Base-by-base conservation (phyloP, 2,113 vertebrate species). In the Gadus macrocephalus region DNA sequence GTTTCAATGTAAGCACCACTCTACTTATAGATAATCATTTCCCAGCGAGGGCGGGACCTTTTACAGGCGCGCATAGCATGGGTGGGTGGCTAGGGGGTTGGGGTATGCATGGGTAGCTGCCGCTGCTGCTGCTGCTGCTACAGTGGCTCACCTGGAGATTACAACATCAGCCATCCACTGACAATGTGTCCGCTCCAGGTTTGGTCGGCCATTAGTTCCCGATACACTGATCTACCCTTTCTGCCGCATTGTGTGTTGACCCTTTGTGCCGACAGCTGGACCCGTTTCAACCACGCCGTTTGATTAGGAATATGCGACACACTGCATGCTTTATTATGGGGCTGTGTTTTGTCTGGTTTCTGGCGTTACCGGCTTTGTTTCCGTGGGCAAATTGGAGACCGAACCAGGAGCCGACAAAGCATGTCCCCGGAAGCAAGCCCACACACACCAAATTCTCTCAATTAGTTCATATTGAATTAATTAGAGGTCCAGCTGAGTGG, bases 101-200 rank as follows among this genome's bases (percentile, higher is more conserved):
- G 73, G 77, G 76, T 62, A 66, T 49, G 42, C 22, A 58, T 61
- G 70, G 74, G 20, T 20, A 20, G 20, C 20, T 20, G 20, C 20
- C 20, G 20, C 11, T 2, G 73, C 31, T 4, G 70, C 62, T 3
- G 56, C 14, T 38, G 65, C 53, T 22, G 69, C 72, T 85, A 74
- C 77, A 82, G 70, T 67, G 66, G 75, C 66, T 90, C 86, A 88
- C 78, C 83, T 76, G 77, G 70, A 88, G 85, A 85, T 89, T 88
- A 87, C 63, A 78, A 66, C 75, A 78, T 87, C 84, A 81, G 85
- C 84, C 76, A 69, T 84, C 81, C 75, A 77, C 66, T 76, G 66
- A 67, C 73, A 77, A 70, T 78, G 16, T 62, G 66, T 27, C 71
- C 78, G 62, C 0, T 5, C 59, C 31, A 63, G 70, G 81, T 77